Evolutionary conservation across 2,888 invertebrate genomes (phyloP), one percentile per base, ranked within the genome.

Genomic region (Abscondita cerata): DNA sequence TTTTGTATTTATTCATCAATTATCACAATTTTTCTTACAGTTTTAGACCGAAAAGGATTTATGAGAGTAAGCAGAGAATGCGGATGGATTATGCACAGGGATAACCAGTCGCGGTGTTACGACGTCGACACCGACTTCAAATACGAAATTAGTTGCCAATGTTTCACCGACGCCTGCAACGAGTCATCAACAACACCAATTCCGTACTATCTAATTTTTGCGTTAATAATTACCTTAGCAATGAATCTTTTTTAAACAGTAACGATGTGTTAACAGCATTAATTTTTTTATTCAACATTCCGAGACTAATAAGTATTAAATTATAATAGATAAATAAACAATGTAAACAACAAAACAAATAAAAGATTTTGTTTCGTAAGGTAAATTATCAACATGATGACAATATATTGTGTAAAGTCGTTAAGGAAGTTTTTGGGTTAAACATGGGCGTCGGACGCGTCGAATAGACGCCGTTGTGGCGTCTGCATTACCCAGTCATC

Each of bases 71-170:
- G 82, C 1, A 81, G 89, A 8, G 81, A 82, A 59, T 90, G 90
- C 68, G 89, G 89, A 51, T 89, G 86, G 86, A 31, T 75, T 83
- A 56, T 78, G 74, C 4, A 78, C 81, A 67, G 76, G 75, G 62
- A 79, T 78, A 80, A 80, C 13, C 48, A 59, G 38, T 54, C 65
- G 33, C 51, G 68, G 67, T 89, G 89, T 74, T 85, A 85, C 74
- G 83, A 81, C 59, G 84, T 84, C 0, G 87, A 87, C 75, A 87
- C 87, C 51, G 87, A 87, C 62, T 88, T 87, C 72, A 87, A 87
- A 71, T 78, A 83, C 12, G 87, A 88, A 74, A 83, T 80, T 0
- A 85, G 85, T 62, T 89, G 89, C 73, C 84, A 86, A 69, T 89
- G 89, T 76, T 86, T 83, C 77, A 68, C 75, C 0, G 87, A 89